Evolutionary conservation across 1,140 invertebrate species (phyloP), one percentile per base, ranked within the genome.

Genomic region (Musca vetustissima): DNA sequence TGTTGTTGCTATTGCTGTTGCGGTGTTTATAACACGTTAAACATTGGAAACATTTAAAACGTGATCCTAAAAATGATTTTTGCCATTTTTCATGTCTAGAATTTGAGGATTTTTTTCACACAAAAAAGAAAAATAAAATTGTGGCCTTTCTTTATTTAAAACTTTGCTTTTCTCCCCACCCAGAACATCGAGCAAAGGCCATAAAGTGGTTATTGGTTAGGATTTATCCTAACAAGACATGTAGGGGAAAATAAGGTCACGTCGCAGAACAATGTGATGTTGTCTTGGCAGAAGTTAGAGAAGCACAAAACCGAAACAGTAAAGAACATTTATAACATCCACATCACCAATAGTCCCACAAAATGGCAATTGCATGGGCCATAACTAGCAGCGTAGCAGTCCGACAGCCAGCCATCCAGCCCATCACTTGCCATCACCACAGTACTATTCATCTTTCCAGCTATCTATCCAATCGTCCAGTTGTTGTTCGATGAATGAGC

Each of bases 41-140:
- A 61, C 57, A 61, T 61, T 61, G 57, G 57, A 61, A 61, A 61
- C 57, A 61, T 61, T 61, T 61, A 43, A 61, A 61, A 61, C 57
- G 57, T 61, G 57, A 61, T 61, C 28, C 57, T 61, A 61, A 61
- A 61, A 61, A 61, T 61, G 28, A 61, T 36, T 61, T 61, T 61
- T 61, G 15, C 57, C 57, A 61, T 61, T 61, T 61, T 61, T 43
- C 32, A 61, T 61, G 57, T 61, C 36, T 61, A 32, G 36, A 61
- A 36, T 61, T 61, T 61, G 57, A 19, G 19, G 28, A 17, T 61
- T 61, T 61, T 61, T 22, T 61, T 59, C 36, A 32, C 28, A 59
- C n/a, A n/a, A n/a, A n/a, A n/a, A 59, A 59, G 55, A 61, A 52
- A 52, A 21, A 21, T 13, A 21, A 21, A 52, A 52, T 52, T 19